Conservation (phyloP, 2,797 vertebrate species). For the Sarcoramphus papa region DNA sequence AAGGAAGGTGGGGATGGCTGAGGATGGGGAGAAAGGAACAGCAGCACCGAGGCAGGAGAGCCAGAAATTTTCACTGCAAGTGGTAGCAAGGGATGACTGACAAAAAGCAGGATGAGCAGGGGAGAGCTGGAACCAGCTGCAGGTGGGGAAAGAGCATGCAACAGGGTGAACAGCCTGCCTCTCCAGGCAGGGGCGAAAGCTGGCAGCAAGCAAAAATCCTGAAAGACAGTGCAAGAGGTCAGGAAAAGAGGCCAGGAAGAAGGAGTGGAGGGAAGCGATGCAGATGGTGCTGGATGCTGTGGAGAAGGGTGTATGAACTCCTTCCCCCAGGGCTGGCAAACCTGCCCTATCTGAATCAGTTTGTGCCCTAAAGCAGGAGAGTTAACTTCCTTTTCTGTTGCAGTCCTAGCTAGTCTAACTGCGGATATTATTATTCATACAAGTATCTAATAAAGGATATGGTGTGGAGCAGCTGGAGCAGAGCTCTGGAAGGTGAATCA, state of each 20-base stretch:
- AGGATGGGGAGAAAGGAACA: not conserved
- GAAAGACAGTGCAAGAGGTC: not conserved
- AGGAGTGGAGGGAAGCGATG: not conserved
- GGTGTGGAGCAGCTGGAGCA: constrained; percentile 16
- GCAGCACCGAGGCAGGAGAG: not conserved
- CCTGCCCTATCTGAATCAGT: not conserved
- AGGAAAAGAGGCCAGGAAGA: not conserved
- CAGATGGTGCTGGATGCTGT: not conserved
- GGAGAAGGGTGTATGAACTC: not conserved
- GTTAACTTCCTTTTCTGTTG: constrained; percentile 4
- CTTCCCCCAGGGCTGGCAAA: not conserved
- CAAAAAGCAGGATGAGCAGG: not conserved
- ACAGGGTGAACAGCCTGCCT: not conserved
- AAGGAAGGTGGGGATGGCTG: not conserved
- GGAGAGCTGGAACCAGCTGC: not conserved
- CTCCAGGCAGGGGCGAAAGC: not conserved
- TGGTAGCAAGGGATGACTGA: not conserved
- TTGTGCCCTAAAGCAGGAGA: not conserved
- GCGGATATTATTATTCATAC: constrained; percentile 7
- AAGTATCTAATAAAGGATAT: not conserved
- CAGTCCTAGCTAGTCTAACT: not conserved
- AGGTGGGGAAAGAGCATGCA: not conserved
- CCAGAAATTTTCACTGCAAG: not conserved
- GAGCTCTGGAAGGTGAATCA: constrained; percentile 14
- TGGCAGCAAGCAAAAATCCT: not conserved